These are phyloP conservation scores for Lepilemur ruficaudatus DNA, from an alignment of 2,797 vertebrate species.

Conservation along the genomic window DNA sequence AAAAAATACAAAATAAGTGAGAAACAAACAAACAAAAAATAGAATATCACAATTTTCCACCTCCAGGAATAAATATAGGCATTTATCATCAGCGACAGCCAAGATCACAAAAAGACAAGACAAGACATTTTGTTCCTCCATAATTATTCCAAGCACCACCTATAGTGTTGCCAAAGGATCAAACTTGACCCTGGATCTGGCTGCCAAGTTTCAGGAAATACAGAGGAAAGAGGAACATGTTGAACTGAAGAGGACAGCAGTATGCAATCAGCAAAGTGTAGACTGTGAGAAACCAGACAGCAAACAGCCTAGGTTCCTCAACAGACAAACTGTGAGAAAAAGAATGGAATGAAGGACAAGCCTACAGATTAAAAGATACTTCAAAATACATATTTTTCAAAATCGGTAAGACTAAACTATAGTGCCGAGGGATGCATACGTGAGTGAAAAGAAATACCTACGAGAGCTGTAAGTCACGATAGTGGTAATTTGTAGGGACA, in stretches of 20 bases:
- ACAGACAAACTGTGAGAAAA: not conserved
- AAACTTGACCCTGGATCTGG: not conserved
- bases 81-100: not conserved
- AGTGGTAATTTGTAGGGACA: not conserved
- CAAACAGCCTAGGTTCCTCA: not conserved
- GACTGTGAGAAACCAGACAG: not conserved
- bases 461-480: not conserved
- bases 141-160: not conserved
- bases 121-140: not conserved
- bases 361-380: not conserved
- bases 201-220: not conserved
- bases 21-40: not conserved
- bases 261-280: not conserved
- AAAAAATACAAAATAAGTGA: not conserved
- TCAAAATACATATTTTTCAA: not conserved
- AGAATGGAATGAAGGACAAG: not conserved
- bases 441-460: not conserved
- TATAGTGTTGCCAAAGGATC: not conserved
- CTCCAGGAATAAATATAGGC: not conserved
- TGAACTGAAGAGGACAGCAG: not conserved
- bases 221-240: not conserved
- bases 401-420: not conserved
- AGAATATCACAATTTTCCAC: not conserved
- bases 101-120: not conserved
- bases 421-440: not conserved